Conservation (phyloP, 2,888 invertebrate species). For the Ephialtes manifestator region DNA sequence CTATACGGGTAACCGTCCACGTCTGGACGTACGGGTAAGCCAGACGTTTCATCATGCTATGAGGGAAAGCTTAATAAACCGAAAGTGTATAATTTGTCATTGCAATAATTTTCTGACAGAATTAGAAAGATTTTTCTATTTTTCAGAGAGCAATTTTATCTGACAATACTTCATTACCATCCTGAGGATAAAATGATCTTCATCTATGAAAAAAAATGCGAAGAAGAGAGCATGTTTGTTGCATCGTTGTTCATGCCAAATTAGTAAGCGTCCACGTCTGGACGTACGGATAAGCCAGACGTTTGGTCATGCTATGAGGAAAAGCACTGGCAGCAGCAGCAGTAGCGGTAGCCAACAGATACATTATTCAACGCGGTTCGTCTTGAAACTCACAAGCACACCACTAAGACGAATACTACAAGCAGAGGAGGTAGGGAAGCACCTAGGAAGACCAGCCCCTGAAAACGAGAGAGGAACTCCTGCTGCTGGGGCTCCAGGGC, state of each 20-base stretch:
- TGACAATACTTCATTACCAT: background rate
- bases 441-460: background rate
- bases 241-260: conserved; percentile 8
- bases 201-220: background rate
- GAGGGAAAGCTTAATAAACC: background rate
- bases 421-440: background rate
- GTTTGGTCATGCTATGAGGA: conserved; percentile 30
- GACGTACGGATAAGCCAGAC: conserved; percentile 54
- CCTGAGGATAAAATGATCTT: background rate
- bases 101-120: background rate
- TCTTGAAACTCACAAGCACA: conserved; percentile 55
- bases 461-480: background rate
- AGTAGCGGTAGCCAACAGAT: conserved; percentile 56
- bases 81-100: no score
- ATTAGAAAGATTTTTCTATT: background rate
- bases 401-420: conserved; percentile 52
- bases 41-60: conserved; percentile 38
- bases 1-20: conserved; percentile 39
- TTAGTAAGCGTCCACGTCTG: conserved; percentile 45
- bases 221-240: background rate
- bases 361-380: conserved; percentile 67
- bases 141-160: background rate
- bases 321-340: conserved; percentile 5
- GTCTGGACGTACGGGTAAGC: conserved; percentile 53
- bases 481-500: background rate